These are phyloP conservation scores for Pandemis cinnamomeana DNA, from an alignment of 2,888 invertebrate genomes.

Conservation along the genomic window DNA sequence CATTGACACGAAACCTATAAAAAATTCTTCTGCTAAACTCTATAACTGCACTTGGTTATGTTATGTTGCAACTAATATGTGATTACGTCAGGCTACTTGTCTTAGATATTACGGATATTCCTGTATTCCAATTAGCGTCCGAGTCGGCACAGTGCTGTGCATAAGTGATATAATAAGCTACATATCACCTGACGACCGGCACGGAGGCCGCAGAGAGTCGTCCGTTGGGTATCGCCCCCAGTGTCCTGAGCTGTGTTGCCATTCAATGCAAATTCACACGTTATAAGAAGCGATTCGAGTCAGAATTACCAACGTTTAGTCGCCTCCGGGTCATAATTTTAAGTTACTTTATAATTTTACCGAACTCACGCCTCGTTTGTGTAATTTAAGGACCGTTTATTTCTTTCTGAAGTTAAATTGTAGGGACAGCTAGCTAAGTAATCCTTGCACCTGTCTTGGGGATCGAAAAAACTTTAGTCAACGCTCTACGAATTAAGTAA, in stretches of 20 bases:
- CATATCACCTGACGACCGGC: conserved; percentile 34
- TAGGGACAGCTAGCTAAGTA: conserved; percentile 36
- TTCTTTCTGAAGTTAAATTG: conserved; percentile 34
- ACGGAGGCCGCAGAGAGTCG: conserved; percentile 60
- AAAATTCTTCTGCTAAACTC: not conserved
- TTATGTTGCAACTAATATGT: conserved; percentile 23
- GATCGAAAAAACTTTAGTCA: conserved; percentile 36
- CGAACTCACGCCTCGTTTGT: conserved; percentile 58
- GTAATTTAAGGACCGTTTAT: conserved; percentile 45
- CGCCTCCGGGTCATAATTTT: conserved; percentile 81
- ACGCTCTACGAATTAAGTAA: conserved; percentile 25
- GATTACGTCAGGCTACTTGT: conserved; percentile 27
- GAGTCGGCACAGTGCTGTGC: conserved; percentile 48
- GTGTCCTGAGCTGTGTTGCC: conserved; percentile 67
- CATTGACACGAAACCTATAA: not conserved
- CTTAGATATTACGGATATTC: conserved; percentile 31
- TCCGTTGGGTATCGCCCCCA: conserved; percentile 63
- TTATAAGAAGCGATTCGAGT: conserved; percentile 78
- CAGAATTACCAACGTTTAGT: conserved; percentile 83
- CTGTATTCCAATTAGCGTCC: conserved; percentile 43
- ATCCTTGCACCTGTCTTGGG: conserved; percentile 35
- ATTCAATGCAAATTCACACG: conserved; percentile 83
- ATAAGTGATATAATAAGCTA: conserved; percentile 34
- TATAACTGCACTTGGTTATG: not conserved
- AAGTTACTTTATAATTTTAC: conserved; percentile 70